Percentiles rank a stretch among this genome's conserved stretches.
These are phyloP conservation scores for Ryuthela nishihirai DNA, from an alignment of 2,888 invertebrate genomes.

Conservation along the genomic window DNA sequence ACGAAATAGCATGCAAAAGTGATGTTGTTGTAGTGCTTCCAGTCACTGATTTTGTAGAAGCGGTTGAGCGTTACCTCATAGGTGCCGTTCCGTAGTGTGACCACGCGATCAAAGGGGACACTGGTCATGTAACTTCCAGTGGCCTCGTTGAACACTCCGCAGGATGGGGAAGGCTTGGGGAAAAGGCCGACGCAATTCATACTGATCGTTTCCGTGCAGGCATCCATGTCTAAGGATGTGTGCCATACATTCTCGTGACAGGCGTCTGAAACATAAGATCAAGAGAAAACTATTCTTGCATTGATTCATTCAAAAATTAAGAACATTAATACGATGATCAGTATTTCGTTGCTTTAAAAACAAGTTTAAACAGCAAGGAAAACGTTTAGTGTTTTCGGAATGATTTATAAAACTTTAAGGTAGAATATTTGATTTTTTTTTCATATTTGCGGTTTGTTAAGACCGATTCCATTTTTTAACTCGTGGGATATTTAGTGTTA, in stretches of 20 bases:
- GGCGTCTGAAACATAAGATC: constrained; percentile 34
- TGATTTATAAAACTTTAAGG: no score
- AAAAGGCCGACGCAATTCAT: constrained; percentile 42
- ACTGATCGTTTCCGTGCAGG: constrained; percentile 40
- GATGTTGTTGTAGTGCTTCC: constrained; percentile 37
- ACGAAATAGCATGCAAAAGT: constrained; percentile 40
- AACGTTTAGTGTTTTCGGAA: no score
- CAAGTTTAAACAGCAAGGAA: no score
- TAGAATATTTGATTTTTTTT: no score
- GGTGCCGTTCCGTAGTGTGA: constrained; percentile 36
- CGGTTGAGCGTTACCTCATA: constrained; percentile 39
- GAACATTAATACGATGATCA: no score
- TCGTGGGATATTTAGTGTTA: no score
- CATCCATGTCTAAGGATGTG: constrained; percentile 39
- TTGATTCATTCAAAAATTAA: no score
- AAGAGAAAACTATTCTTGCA: background rate
- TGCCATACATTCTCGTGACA: constrained; percentile 41
- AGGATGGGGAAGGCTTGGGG: constrained; percentile 42
- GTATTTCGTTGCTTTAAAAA: no score
- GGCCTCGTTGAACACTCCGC: constrained; percentile 41
- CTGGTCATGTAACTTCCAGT: constrained; percentile 22
- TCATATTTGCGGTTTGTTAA: no score
- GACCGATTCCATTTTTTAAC: no score
- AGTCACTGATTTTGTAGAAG: constrained; percentile 36
- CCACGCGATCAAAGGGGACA: constrained; percentile 38